Conservation (phyloP, 92 coral and sea anemone genomes). For the Micromussa lordhowensis region DNA sequence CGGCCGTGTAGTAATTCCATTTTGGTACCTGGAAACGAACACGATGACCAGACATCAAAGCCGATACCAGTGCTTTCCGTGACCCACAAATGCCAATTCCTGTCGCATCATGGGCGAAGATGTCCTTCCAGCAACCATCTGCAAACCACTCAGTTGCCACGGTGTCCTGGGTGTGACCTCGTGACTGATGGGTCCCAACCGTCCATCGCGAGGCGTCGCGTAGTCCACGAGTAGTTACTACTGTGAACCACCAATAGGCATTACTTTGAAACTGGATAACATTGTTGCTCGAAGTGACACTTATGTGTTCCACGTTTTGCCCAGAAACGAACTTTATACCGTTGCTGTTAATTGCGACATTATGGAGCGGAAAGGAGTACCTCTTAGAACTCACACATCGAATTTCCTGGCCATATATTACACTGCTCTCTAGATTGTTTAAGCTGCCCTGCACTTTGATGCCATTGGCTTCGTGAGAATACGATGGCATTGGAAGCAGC, state of each 20-base stretch:
- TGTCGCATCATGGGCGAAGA: slow-evolving; percentile 58
- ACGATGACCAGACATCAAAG: slow-evolving; percentile 73
- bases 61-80: slow-evolving; percentile 52
- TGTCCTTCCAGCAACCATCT: slow-evolving; percentile 82
- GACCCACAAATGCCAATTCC: slow-evolving; percentile 55
- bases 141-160: slow-evolving; percentile 85
- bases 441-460: slow-evolving; percentile 59
- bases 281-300: slow-evolving; percentile 28
- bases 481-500: slow-evolving; percentile 43
- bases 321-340: slow-evolving; percentile 51
- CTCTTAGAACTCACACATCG: slow-evolving; percentile 63
- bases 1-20: slow-evolving; percentile 66
- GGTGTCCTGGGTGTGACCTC: slow-evolving; percentile 82
- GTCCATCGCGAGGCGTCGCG: slow-evolving; percentile 96
- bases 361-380: slow-evolving; percentile 67
- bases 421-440: slow-evolving; percentile 54
- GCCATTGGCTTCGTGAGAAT: slow-evolving; percentile 72
- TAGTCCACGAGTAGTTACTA: slow-evolving; percentile 74
- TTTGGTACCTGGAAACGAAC: slow-evolving; percentile 77
- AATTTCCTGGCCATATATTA: slow-evolving; percentile 69
- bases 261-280: slow-evolving; percentile 12
- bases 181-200: slow-evolving; percentile 72
- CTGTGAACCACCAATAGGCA: slow-evolving; percentile 81
- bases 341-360: slow-evolving; percentile 47
- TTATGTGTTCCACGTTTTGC: slow-evolving; percentile 78